These are phyloP conservation scores for Corythornis vintsioides DNA, from an alignment of 2,113 vertebrate species.

Conservation along the genomic window DNA sequence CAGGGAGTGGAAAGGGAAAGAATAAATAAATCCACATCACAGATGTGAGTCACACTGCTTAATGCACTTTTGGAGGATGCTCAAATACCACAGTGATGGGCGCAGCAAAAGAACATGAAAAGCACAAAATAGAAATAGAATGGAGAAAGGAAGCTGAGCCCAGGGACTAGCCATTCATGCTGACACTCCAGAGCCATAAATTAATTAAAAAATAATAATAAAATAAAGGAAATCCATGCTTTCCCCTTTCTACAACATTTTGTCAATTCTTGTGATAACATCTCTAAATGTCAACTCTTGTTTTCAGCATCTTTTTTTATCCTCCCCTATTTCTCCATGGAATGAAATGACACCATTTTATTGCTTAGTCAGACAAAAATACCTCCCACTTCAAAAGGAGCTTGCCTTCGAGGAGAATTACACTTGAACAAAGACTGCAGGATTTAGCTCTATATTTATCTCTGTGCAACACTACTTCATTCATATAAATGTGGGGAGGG, in stretches of 20 bases:
- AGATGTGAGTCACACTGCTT: conserved; percentile 64
- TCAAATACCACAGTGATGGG: conserved; percentile 50
- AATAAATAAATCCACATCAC: conserved; percentile 60
- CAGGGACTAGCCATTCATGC: conserved; percentile 42
- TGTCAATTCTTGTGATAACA: background rate
- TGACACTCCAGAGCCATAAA: conserved; percentile 24
- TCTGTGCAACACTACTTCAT: conserved; percentile 11
- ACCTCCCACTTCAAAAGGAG: conserved; percentile 61
- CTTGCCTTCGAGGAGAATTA: conserved; percentile 62
- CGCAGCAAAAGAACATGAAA: conserved; percentile 5
- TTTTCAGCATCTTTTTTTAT: conserved; percentile 28
- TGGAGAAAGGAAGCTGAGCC: background rate
- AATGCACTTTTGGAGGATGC: conserved; percentile 58
- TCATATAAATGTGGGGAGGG: background rate
- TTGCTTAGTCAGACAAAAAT: conserved; percentile 63
- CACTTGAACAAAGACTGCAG: conserved; percentile 35
- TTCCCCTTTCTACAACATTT: background rate
- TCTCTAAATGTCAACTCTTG: conserved; percentile 19
- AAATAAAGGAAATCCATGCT: background rate
- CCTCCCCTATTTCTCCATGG: conserved; percentile 3
- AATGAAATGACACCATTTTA: conserved; percentile 55
- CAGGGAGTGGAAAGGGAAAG: conserved; percentile 40
- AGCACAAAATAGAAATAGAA: conserved; percentile 49
- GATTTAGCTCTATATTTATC: conserved; percentile 49
- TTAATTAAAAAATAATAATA: background rate